These are phyloP conservation scores for Criorhina ranunculi DNA, from an alignment of 2,888 invertebrate genomes.

Conservation along the genomic window DNA sequence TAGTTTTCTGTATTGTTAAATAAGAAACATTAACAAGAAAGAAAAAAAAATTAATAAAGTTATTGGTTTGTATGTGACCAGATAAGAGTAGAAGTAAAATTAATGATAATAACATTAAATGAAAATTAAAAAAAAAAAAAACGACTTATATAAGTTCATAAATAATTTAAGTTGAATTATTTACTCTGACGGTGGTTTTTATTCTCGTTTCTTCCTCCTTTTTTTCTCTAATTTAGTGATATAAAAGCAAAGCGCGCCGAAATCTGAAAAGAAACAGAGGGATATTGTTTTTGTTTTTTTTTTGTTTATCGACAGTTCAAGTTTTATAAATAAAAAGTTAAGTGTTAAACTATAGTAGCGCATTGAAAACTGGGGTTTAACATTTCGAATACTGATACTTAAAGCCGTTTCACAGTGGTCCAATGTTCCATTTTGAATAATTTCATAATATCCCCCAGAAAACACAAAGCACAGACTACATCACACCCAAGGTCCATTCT, in stretches of 20 bases:
- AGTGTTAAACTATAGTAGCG: too few species aligned
- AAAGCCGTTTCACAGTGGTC: too few species aligned
- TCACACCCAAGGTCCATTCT: too few species aligned
- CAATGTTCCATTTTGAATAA: too few species aligned
- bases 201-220: constrained; percentile 50
- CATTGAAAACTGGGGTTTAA: too few species aligned
- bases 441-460: too few species aligned
- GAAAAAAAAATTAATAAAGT: too few species aligned
- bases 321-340: background rate
- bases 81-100: constrained; percentile 79
- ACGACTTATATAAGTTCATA: constrained; percentile 65
- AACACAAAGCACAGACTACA: too few species aligned
- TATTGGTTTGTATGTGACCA: constrained; percentile 83
- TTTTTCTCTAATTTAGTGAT: constrained; percentile 56
- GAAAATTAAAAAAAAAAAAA: constrained; percentile 39
- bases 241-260: constrained; percentile 74
- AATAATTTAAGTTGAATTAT: constrained; percentile 73
- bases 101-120: constrained; percentile 64
- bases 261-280: constrained; percentile 63
- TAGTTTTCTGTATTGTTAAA: constrained; percentile 31
- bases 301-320: constrained; percentile 3
- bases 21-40: constrained; percentile 40
- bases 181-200: constrained; percentile 76
- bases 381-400: too few species aligned
- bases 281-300: background rate